Evolutionary conservation across 1,140 invertebrate genomes (phyloP).

Genomic region (Glossosoma conforme): DNA sequence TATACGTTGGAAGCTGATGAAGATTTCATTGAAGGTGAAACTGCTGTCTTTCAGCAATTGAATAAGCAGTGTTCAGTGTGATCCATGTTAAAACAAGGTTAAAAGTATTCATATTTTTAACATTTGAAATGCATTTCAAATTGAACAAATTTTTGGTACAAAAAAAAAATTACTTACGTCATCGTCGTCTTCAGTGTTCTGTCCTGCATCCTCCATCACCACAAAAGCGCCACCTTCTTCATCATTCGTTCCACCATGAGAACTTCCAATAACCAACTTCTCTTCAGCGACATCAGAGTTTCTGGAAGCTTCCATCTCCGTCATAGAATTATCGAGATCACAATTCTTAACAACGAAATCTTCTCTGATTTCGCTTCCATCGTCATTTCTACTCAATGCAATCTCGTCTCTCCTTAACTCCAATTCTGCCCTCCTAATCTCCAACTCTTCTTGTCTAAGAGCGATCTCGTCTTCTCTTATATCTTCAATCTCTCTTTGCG

Average conservation of each 20-base stretch:
- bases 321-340: slow-evolving; percentile 22
- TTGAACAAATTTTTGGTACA: no score
- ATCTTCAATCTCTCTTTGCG: slow-evolving; percentile 8
- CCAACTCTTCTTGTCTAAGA: slow-evolving; percentile 3
- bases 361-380: slow-evolving; percentile 17
- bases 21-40: no score
- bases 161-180: slow-evolving; percentile 25
- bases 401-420: slow-evolving; percentile 5
- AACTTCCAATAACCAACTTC: slow-evolving; percentile 12
- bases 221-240: slow-evolving; percentile 14
- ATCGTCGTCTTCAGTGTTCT: slow-evolving; percentile 21
- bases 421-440: slow-evolving; percentile 9
- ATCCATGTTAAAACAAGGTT: no score
- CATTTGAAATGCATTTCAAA: no score
- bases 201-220: slow-evolving; percentile 17
- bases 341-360: slow-evolving; percentile 21
- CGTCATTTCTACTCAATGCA: slow-evolving; percentile 11
- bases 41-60: no score
- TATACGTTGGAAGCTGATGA: no score
- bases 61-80: no score
- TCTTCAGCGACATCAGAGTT: slow-evolving; percentile 23
- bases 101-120: no score
- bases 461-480: slow-evolving; percentile 2
- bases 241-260: slow-evolving; percentile 16
- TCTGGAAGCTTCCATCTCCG: slow-evolving; percentile 24